phyloP scores from a whole-genome alignment of 2,797 vertebrate species.

The Sebastes cheni region DNA sequence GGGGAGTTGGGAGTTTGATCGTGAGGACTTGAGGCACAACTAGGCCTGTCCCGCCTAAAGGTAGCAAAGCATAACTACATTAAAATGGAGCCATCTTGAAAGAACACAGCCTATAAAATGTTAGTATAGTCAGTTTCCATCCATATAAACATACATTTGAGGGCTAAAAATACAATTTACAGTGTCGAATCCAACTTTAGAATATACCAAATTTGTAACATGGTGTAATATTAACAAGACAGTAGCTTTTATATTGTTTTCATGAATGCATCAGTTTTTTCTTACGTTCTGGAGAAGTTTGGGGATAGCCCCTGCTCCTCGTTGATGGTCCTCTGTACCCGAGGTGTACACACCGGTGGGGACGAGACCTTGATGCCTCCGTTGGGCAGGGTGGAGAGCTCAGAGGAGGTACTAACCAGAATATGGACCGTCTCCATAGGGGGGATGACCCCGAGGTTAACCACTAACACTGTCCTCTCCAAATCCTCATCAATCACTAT shows the following conservation, averaged over 20 bases:
- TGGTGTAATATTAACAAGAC: background rate
- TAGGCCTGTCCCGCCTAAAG: constrained; percentile 79
- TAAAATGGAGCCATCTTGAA: constrained; percentile 1
- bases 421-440: constrained; percentile 90
- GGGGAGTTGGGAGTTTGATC: constrained; percentile 74
- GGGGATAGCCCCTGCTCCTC: constrained; percentile 80
- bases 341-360: constrained; percentile 89
- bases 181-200: background rate
- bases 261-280: background rate
- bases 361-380: constrained; percentile 90
- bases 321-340: constrained; percentile 85
- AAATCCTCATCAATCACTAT: constrained; percentile 92
- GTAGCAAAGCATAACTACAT: background rate
- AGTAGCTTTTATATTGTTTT: background rate
- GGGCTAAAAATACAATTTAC: background rate
- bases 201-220: background rate
- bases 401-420: constrained; percentile 94
- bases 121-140: background rate
- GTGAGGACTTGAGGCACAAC: constrained; percentile 53
- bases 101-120: background rate
- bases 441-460: constrained; percentile 90
- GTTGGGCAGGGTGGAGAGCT: constrained; percentile 89
- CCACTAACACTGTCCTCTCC: constrained; percentile 91
- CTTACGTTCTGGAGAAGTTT: constrained; percentile 85
- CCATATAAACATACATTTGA: background rate